A percentile compares a stretch with the other conserved stretches of the same genome.
Conservation (phyloP, 2,113 vertebrate genomes). For the Actenoides lindsayi region DNA sequence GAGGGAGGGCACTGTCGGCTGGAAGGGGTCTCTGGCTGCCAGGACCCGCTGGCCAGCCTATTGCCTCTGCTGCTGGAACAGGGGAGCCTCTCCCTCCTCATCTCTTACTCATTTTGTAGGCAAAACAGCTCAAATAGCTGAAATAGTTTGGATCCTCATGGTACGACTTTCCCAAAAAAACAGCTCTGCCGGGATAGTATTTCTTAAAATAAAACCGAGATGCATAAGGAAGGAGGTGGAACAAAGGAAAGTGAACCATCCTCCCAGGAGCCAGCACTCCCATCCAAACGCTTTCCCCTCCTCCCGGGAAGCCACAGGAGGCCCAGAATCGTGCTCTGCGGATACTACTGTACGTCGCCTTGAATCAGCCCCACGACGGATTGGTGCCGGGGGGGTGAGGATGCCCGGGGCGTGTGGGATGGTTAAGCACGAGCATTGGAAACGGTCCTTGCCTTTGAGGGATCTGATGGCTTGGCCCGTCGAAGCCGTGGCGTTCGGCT, state of each 20-base stretch:
- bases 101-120: slow-evolving; percentile 47
- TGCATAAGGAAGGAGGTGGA: slow-evolving; percentile 41
- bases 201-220: slow-evolving; percentile 67
- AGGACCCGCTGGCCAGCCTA: rapidly evolving
- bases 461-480: neutral
- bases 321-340: slow-evolving; percentile 8
- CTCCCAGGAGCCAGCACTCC: slow-evolving; percentile 32
- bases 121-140: slow-evolving; percentile 51
- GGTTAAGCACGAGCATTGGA: slow-evolving; percentile 46
- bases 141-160: slow-evolving; percentile 49
- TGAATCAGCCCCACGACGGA: neutral
- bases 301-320: slow-evolving; percentile 14
- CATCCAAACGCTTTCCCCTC: slow-evolving; percentile 11
- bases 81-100: neutral
- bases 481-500: neutral
- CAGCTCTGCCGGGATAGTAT: slow-evolving; percentile 1
- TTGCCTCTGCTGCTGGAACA: slow-evolving; percentile 4
- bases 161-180: slow-evolving; percentile 17
- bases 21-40: neutral
- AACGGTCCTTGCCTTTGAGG: slow-evolving; percentile 25
- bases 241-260: slow-evolving; percentile 42
- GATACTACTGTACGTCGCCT: neutral
- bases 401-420: neutral
- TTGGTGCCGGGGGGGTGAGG: neutral
- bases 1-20: slow-evolving; percentile 20